Conservation (phyloP, 1,140 invertebrate genomes). For the Drosophila suzukii region DNA sequence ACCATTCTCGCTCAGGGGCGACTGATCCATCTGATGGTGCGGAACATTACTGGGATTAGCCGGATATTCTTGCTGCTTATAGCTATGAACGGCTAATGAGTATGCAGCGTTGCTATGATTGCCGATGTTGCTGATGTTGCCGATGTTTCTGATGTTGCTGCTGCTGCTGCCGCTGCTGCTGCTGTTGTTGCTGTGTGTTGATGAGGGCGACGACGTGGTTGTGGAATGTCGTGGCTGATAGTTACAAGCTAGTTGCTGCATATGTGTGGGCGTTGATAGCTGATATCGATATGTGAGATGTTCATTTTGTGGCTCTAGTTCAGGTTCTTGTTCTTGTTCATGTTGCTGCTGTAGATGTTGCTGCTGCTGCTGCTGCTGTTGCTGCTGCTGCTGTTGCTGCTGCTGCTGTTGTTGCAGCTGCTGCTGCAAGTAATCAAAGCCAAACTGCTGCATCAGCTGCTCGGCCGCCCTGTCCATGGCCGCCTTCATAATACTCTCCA, state of each 20-base stretch:
- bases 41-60: slow-evolving; percentile 65
- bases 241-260: slow-evolving; percentile 65
- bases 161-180: slow-evolving; percentile 14
- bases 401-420: slow-evolving; percentile 11
- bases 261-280: slow-evolving; percentile 54
- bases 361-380: slow-evolving; percentile 27
- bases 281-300: slow-evolving; percentile 65
- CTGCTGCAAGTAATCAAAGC: slow-evolving; percentile 29
- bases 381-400: slow-evolving; percentile 18
- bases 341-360: slow-evolving; percentile 27
- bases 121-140: slow-evolving; percentile 23
- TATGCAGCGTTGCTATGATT: slow-evolving; percentile 54
- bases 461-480: slow-evolving; percentile 63
- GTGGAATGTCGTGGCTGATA: slow-evolving; percentile 71
- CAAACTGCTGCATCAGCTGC: slow-evolving; percentile 62
- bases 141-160: slow-evolving; percentile 23
- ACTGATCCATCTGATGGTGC: slow-evolving; percentile 67
- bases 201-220: slow-evolving; percentile 69
- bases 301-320: slow-evolving; percentile 35
- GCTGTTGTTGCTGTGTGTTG: slow-evolving; percentile 37
- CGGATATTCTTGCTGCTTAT: slow-evolving; percentile 60
- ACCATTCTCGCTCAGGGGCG: slow-evolving; percentile 59
- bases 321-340: slow-evolving; percentile 44
- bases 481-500: slow-evolving; percentile 71
- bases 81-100: slow-evolving; percentile 67